Evolutionary conservation across 2,113 vertebrate genomes (phyloP).

Genomic region (Irena cyanogastra): DNA sequence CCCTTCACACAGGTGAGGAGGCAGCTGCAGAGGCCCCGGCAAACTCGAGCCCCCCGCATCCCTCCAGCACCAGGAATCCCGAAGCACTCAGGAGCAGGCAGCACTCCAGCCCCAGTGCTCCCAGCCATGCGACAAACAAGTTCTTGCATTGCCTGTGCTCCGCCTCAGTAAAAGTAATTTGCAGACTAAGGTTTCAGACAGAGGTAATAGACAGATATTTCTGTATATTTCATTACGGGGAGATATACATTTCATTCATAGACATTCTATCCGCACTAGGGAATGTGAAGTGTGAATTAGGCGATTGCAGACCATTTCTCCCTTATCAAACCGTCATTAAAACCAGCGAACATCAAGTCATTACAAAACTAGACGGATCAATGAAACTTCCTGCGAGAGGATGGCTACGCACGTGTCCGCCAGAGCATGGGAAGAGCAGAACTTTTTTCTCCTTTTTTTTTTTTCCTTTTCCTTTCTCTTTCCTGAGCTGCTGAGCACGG

Average conservation of each 20-base stretch:
- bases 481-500: background rate
- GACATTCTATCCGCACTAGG: accelerated
- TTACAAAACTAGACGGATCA: background rate
- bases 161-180: background rate
- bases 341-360: accelerated
- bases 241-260: background rate
- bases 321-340: background rate
- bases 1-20: background rate
- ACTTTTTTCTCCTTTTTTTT: too few relatives aligned
- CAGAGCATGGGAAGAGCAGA: background rate
- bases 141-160: background rate
- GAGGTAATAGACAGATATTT: background rate
- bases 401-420: background rate
- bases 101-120: background rate
- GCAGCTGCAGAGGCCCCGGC: background rate
- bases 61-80: background rate
- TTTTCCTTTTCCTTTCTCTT: background rate
- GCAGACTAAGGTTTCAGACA: background rate
- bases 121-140: accelerated
- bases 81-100: background rate
- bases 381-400: background rate
- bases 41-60: background rate
- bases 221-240: background rate
- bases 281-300: accelerated
- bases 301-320: background rate